phyloP scores from a whole-genome alignment of 2,888 invertebrate genomes.

The Pyralis farinalis region DNA sequence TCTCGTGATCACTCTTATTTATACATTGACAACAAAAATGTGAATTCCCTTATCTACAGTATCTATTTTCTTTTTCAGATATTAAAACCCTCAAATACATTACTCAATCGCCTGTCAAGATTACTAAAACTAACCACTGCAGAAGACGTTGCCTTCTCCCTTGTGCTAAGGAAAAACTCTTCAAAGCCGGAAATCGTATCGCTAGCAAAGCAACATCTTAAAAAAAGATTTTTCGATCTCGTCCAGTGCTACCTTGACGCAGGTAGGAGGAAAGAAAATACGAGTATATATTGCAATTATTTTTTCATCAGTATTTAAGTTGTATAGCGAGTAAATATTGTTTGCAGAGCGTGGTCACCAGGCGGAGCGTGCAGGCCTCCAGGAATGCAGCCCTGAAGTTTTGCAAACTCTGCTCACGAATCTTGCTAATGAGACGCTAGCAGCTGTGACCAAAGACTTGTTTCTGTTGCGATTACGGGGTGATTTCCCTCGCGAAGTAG shows the following conservation, averaged over 20 bases:
- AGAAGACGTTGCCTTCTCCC: conserved; percentile 94
- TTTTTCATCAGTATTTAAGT: too few relatives aligned
- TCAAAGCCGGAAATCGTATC: conserved; percentile 87
- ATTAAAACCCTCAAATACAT: conserved; percentile 88
- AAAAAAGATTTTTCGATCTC: conserved; percentile 90
- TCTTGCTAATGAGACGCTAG: conserved; percentile 83
- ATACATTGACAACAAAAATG: too few relatives aligned
- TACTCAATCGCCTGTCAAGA: conserved; percentile 92
- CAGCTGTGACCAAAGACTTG: conserved; percentile 87
- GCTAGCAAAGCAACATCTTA: conserved; percentile 89
- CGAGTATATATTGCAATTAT: too few relatives aligned
- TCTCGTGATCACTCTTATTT: too few relatives aligned
- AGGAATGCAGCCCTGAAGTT: conserved; percentile 95
- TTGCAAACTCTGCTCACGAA: conserved; percentile 89
- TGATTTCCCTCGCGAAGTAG: conserved; percentile 93
- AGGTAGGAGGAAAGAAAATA: conserved; percentile 61
- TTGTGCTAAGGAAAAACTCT: conserved; percentile 91
- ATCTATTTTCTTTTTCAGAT: conserved; percentile 85
- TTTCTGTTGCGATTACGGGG: conserved; percentile 90
- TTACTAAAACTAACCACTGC: conserved; percentile 92
- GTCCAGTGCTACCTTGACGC: conserved; percentile 93
- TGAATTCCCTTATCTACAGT: too few relatives aligned
- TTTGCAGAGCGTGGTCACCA: conserved; percentile 83
- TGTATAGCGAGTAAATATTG: too few relatives aligned
- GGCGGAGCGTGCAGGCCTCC: conserved; percentile 89